Conservation (phyloP, 2,113 vertebrate species). For the Cryptomyrus ogoouensis region DNA sequence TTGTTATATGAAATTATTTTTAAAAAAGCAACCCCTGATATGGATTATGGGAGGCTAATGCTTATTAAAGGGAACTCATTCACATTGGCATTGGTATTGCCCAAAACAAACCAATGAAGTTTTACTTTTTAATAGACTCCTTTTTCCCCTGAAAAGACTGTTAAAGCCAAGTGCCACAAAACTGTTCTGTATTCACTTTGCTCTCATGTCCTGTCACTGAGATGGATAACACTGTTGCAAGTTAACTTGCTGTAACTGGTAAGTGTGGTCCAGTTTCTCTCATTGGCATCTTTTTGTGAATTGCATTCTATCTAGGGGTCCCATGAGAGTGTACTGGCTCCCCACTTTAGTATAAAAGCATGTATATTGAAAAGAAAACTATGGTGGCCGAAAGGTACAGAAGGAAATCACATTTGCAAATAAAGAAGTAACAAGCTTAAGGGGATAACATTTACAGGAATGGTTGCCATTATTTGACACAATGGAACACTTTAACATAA, state of each 20-base stretch:
- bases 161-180: background rate
- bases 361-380: background rate
- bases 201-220: background rate
- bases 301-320: background rate
- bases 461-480: background rate
- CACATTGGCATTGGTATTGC: background rate
- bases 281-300: background rate
- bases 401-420: background rate
- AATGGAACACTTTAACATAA: background rate
- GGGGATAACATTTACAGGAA: background rate
- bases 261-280: background rate
- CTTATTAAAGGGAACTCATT: background rate
- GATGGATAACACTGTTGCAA: constrained; percentile 13
- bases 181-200: background rate
- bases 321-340: background rate
- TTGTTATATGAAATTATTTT: background rate
- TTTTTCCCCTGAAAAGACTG: background rate
- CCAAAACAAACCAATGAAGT: background rate
- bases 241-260: background rate
- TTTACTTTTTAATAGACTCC: background rate
- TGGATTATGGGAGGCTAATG: background rate
- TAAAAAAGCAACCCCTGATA: background rate
- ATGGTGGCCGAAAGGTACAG: background rate
- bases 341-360: background rate
- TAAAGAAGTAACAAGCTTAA: background rate